phyloP scores from a whole-genome alignment of 2,888 invertebrate species.

The Nebria brevicollis region DNA sequence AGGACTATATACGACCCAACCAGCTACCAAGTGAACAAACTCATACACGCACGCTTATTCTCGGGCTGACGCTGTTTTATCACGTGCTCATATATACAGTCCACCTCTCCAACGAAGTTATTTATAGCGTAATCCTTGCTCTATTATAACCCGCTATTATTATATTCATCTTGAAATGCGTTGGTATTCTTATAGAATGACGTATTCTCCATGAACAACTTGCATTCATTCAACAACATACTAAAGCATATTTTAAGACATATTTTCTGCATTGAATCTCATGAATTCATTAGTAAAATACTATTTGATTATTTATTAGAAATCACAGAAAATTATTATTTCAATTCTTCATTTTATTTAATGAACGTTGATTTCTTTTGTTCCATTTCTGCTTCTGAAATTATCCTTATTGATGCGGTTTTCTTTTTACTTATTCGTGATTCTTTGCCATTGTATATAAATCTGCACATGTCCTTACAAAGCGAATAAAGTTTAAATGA shows the following conservation, averaged over 20 bases:
- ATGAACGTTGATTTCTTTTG: too few species aligned
- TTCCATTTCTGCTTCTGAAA: neutral
- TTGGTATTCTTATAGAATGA: neutral
- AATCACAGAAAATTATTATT: too few species aligned
- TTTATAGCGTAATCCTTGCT: conserved; percentile 16
- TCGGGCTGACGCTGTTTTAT: neutral
- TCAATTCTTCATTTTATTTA: too few species aligned
- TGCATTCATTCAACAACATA: too few species aligned
- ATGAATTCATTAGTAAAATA: too few species aligned
- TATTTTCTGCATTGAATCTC: too few species aligned
- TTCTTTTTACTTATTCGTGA: neutral
- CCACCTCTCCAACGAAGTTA: neutral
- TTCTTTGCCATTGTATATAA: neutral
- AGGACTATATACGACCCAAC: conserved; percentile 4
- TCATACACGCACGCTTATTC: neutral
- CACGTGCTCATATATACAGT: neutral
- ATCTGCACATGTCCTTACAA: neutral
- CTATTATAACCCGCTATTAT: conserved; percentile 3
- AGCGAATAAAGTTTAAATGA: conserved; percentile 22
- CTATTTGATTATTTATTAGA: too few species aligned
- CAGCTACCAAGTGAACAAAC: neutral
- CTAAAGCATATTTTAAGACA: too few species aligned
- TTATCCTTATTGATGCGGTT: neutral
- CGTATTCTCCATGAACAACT: neutral
- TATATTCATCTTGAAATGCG: neutral